phyloP scores from a whole-genome alignment of 2,113 vertebrate species.

The Typhlomys cinereus region DNA sequence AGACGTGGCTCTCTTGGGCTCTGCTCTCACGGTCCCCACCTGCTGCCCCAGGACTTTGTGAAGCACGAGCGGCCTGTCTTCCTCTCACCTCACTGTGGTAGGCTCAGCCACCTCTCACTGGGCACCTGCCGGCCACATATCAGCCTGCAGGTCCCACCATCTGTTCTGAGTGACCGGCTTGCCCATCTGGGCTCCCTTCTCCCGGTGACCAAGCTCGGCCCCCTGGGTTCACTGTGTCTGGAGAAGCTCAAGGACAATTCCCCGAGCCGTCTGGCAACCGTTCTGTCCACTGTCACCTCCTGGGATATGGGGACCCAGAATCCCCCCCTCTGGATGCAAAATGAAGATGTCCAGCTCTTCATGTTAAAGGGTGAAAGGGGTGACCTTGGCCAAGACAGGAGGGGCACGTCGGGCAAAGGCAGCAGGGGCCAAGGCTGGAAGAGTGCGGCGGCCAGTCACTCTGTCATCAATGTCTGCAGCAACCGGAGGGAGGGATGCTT shows the following conservation, averaged over 20 bases:
- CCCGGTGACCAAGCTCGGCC: not conserved
- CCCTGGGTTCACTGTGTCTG: not conserved
- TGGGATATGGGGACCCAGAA: not conserved
- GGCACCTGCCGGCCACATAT: not conserved
- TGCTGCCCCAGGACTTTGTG: not conserved
- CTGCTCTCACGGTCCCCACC: not conserved
- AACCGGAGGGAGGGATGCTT: no score
- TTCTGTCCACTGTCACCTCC: not conserved
- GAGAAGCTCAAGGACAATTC: not conserved
- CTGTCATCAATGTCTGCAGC: not conserved
- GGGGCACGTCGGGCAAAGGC: no score
- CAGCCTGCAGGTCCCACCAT: not conserved
- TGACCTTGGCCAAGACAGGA: not conserved
- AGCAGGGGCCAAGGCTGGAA: fast-evolving
- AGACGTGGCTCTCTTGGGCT: not conserved
- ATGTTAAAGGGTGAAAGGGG: not conserved
- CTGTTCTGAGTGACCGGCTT: not conserved
- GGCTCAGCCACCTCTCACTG: not conserved
- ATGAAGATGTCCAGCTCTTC: not conserved
- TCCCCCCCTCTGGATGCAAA: not conserved
- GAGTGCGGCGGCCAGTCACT: fast-evolving
- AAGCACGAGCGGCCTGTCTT: not conserved
- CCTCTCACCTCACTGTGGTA: not conserved
- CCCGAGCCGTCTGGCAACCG: not conserved
- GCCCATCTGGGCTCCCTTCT: not conserved